Evolutionary conservation across 2,797 vertebrate species (phyloP).

Genomic region (Sarcophilus harrisii): DNA sequence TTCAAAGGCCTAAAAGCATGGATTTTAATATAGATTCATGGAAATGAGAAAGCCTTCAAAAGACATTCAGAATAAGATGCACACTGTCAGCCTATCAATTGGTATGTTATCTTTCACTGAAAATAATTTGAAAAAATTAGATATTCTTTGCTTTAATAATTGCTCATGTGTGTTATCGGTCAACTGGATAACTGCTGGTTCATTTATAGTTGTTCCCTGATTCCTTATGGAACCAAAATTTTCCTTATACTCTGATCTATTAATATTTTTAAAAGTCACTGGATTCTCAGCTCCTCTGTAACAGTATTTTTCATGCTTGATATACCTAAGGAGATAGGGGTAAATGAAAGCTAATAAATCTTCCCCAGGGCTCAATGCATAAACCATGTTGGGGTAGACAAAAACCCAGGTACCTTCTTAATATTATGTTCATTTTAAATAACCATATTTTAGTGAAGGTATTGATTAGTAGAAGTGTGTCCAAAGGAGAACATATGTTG

Average conservation of each 20-base stretch:
- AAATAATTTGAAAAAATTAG: background rate
- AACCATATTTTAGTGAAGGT: background rate
- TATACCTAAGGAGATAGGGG: background rate
- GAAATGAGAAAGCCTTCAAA: background rate
- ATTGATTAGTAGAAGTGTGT: background rate
- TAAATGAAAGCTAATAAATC: background rate
- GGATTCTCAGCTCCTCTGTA: background rate
- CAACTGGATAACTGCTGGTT: background rate
- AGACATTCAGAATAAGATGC: background rate
- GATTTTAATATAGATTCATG: background rate
- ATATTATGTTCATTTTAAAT: background rate
- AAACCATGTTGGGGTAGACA: background rate
- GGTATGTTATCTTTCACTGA: background rate
- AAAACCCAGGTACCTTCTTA: background rate
- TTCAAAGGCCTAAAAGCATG: background rate
- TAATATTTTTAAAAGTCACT: background rate
- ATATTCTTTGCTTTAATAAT: background rate
- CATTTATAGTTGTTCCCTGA: background rate
- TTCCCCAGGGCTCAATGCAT: conserved; percentile 12
- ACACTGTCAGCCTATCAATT: background rate
- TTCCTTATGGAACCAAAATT: background rate
- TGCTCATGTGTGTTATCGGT: background rate
- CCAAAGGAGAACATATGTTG: background rate
- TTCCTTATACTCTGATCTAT: background rate
- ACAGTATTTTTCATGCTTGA: background rate